Percentiles rank a stretch among this genome's conserved stretches.
These are phyloP conservation scores for Sebastes oblongus DNA, from an alignment of 2,797 vertebrate genomes.

Conservation along the genomic window DNA sequence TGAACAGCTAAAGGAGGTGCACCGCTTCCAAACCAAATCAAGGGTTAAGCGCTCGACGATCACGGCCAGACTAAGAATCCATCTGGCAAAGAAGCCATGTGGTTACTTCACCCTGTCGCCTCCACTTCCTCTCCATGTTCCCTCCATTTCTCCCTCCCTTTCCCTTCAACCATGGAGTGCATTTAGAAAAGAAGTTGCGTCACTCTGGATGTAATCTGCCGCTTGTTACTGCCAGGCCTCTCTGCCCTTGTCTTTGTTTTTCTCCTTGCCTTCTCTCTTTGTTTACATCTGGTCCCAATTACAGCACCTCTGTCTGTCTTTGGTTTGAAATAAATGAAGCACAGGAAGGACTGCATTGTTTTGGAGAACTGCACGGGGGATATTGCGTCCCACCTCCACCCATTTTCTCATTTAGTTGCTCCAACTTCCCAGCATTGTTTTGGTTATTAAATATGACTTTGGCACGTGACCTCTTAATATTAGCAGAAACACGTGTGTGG, in stretches of 20 bases:
- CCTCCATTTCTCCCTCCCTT: slow-evolving; percentile 12
- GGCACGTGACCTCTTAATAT: neutral
- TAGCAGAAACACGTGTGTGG: slow-evolving; percentile 9
- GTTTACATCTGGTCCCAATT: slow-evolving; percentile 69
- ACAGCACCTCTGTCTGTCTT: slow-evolving; percentile 37
- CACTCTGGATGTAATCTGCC: slow-evolving; percentile 59
- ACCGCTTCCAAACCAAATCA: slow-evolving; percentile 9
- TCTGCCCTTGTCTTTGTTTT: slow-evolving; percentile 26
- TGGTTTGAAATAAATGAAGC: slow-evolving; percentile 27
- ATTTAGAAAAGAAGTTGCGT: slow-evolving; percentile 64
- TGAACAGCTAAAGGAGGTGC: slow-evolving; percentile 3
- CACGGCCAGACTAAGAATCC: slow-evolving; percentile 41
- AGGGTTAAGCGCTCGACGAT: slow-evolving; percentile 50
- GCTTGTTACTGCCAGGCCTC: slow-evolving; percentile 54
- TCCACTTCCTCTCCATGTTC: slow-evolving; percentile 59
- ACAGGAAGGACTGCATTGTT: slow-evolving; percentile 23
- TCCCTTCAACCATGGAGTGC: slow-evolving; percentile 18
- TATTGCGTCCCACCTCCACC: slow-evolving; percentile 6
- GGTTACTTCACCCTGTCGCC: slow-evolving; percentile 62
- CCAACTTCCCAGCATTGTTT: slow-evolving; percentile 27
- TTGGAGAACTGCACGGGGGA: slow-evolving; percentile 10
- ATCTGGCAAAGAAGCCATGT: slow-evolving; percentile 54
- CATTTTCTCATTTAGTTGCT: slow-evolving; percentile 25
- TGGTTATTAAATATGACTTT: slow-evolving; percentile 40
- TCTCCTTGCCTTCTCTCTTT: neutral